A percentile compares a stretch with the other conserved stretches of the same genome.
phyloP scores from a whole-genome alignment of 2,797 vertebrate genomes.

The Moxostoma hubbsi region DNA sequence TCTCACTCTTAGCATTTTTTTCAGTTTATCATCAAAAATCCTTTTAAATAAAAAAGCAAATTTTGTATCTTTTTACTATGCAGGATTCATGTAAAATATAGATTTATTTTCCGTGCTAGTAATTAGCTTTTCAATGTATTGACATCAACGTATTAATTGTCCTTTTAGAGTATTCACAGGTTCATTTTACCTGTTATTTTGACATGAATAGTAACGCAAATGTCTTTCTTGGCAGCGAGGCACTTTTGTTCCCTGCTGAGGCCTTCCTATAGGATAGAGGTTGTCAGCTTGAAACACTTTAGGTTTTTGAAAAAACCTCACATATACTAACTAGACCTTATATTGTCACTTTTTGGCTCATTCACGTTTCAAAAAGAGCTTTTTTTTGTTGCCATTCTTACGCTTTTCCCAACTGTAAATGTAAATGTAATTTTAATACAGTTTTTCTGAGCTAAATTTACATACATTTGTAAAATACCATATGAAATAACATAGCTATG shows the following conservation, averaged over 20 bases:
- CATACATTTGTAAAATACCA: not conserved
- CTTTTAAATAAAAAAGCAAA: not conserved
- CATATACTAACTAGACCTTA: constrained; percentile 16
- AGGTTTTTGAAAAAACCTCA: constrained; percentile 39
- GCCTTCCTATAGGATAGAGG: constrained; percentile 37
- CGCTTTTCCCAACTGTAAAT: not conserved
- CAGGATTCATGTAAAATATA: not conserved
- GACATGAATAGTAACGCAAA: constrained; percentile 3
- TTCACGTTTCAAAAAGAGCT: constrained; percentile 12
- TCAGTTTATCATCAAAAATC: not conserved
- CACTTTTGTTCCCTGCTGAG: constrained; percentile 50
- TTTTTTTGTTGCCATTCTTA: not conserved
- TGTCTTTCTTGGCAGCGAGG: constrained; percentile 33
- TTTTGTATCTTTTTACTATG: not conserved
- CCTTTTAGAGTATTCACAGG: constrained; percentile 5
- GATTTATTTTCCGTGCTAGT: not conserved
- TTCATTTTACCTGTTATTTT: not conserved
- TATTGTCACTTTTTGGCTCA: constrained; percentile 24
- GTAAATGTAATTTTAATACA: not conserved
- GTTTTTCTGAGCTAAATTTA: not conserved
- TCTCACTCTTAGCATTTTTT: not conserved
- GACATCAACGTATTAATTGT: not conserved
- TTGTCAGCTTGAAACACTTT: constrained; percentile 48
- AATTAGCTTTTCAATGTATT: not conserved
- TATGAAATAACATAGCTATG: too few species aligned